A percentile compares a stretch with the other conserved stretches of the same genome.
phyloP scores from a whole-genome alignment of 2,113 vertebrate species.

The Strix uralensis region DNA sequence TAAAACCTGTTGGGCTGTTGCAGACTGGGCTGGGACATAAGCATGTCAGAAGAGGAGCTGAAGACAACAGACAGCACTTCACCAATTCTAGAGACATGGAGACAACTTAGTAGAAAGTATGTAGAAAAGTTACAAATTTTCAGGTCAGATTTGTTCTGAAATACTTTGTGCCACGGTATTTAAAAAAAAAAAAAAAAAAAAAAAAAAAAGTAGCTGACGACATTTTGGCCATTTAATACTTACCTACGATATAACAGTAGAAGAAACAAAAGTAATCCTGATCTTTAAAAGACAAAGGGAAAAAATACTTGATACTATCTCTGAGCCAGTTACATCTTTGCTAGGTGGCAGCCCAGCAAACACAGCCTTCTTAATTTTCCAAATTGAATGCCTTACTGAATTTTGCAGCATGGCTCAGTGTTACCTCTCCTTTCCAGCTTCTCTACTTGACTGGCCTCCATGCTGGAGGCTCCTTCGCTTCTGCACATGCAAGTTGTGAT shows the following conservation, averaged over 20 bases:
- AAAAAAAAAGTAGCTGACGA: background rate
- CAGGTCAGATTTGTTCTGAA: background rate
- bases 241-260: background rate
- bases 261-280: background rate
- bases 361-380: background rate
- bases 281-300: background rate
- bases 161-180: background rate
- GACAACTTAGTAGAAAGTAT: background rate
- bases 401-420: background rate
- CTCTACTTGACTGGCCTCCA: background rate
- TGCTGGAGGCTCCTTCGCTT: background rate
- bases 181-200: no score
- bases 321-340: background rate
- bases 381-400: background rate
- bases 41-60: background rate
- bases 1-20: background rate
- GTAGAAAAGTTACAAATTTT: background rate
- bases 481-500: background rate
- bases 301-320: background rate
- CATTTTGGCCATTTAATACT: background rate
- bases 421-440: background rate
- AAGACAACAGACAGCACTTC: background rate
- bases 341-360: background rate
- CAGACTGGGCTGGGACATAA: background rate
- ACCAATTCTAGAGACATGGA: background rate